Evolutionary conservation across 2,113 vertebrate species (phyloP).

Genomic region (Beaufortia kweichowensis): DNA sequence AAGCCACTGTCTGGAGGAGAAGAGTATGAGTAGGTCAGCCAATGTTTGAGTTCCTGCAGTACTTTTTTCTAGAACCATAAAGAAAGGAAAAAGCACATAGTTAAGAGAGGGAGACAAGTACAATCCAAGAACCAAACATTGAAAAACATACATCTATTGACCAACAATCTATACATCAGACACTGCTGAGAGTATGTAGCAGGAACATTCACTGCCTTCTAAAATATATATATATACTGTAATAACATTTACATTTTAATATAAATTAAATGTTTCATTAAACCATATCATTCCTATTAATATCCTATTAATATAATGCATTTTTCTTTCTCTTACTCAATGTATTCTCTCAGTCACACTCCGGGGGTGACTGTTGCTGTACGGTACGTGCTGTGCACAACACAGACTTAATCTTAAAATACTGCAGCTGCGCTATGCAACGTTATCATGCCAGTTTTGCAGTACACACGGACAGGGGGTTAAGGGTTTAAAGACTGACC

Average conservation of each 20-base stretch:
- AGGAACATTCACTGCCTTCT: no score
- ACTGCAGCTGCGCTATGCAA: constrained; percentile 68
- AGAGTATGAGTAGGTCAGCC: constrained; percentile 44
- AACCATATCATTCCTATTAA: not conserved
- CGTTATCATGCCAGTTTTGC: constrained; percentile 53
- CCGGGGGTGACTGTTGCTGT: constrained; percentile 41
- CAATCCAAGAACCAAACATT: no score
- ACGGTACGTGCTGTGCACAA: constrained; percentile 53
- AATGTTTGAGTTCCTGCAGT: constrained; percentile 39
- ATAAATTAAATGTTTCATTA: not conserved
- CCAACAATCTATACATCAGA: no score
- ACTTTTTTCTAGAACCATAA: not conserved
- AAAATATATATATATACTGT: no score
- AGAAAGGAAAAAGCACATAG: not conserved
- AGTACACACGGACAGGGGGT: constrained; percentile 10
- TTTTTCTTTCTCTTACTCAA: no score
- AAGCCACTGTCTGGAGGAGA: constrained; percentile 35
- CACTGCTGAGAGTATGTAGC: no score
- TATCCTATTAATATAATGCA: no score
- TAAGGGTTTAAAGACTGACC: not conserved
- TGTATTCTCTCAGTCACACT: not conserved
- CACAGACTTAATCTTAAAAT: constrained; percentile 65
- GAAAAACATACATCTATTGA: no score
- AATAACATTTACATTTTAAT: no score
- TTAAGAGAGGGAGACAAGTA: no score